Base-by-base conservation (phyloP, 2,797 vertebrate species). In the Pseudochromis fuscus region DNA sequence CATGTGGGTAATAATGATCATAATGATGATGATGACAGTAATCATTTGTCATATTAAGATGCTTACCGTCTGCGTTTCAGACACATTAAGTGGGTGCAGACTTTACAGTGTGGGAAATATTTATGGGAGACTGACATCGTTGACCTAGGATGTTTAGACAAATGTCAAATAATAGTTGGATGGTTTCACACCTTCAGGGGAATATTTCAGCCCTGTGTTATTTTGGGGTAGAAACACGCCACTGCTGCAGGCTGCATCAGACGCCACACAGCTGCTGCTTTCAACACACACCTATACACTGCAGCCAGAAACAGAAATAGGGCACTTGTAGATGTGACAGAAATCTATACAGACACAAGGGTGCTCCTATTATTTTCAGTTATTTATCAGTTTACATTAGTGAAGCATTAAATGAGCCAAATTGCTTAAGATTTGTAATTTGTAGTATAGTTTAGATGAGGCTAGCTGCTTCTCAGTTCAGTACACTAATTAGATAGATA, bases 21-120 rank as follows among this genome's bases (percentile, higher is more conserved):
- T 84, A 59, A 83, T 79, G 68, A 52, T 40, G 69, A 77, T 62
- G 71, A 79, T 73, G 70, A 70, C 46, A 33, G 28, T 49, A 44
- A 18, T 58, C 56, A 66, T 87, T 85, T 79, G 61, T 85, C 67
- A 67, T 68, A 62, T 70, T 77, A 60, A 87, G 71, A 79, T 71
- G 28, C 58, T 72, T 79, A 57, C 60, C 1, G 49, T 70, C 67
- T 82, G 51, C 66, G 35, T 77, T 73, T 49, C 63, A 68, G 68
- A 51, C 48, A 1, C 75, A 49, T 45, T 31, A 42, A 75, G 72
- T 28, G 27, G 21, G 7, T 31, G 18, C 67, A 69, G 23, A 67
- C 35, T 52, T 67, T 28, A 55, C 46, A 53, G 31, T 59, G 10
- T 25, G 44, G 68, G 33, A 30, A 16, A 4, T 62, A 53, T 77